Evolutionary conservation across 2,888 invertebrate genomes (phyloP).

Genomic region (Cotesia congregata): DNA sequence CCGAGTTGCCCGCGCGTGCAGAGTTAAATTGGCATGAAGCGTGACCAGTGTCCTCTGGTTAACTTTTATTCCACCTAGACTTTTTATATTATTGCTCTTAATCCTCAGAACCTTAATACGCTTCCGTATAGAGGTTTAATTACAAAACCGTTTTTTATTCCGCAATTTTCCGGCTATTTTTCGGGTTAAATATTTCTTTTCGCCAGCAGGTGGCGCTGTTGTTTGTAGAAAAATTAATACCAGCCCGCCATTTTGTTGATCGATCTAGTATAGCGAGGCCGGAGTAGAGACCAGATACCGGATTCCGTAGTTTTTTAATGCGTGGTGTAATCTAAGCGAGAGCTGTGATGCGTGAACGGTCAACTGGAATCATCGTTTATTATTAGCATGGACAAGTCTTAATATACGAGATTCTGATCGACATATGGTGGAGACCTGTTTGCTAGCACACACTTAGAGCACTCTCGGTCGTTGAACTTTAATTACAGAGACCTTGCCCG

Average conservation of each 20-base stretch:
- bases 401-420: not conserved
- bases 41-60: slow-evolving; percentile 62
- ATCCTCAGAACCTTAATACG: not conserved
- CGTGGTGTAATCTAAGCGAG: not conserved
- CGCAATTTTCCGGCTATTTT: not conserved
- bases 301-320: too few species aligned
- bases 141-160: not conserved
- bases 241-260: too few species aligned
- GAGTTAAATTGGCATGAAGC: slow-evolving; percentile 67
- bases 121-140: not conserved
- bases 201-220: too few species aligned
- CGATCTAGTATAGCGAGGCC: too few species aligned
- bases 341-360: slow-evolving; percentile 59
- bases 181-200: too few species aligned
- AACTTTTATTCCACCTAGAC: slow-evolving; percentile 47
- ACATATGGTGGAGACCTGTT: slow-evolving; percentile 42
- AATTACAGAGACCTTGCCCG: slow-evolving; percentile 56
- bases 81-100: slow-evolving; percentile 60
- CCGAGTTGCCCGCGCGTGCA: slow-evolving; percentile 39
- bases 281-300: too few species aligned
- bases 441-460: slow-evolving; percentile 41
- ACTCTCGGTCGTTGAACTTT: slow-evolving; percentile 54
- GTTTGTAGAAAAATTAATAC: too few species aligned
- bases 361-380: slow-evolving; percentile 52
- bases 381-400: slow-evolving; percentile 50